Conservation (phyloP, 2,888 invertebrate species). For the Erebia ligea region DNA sequence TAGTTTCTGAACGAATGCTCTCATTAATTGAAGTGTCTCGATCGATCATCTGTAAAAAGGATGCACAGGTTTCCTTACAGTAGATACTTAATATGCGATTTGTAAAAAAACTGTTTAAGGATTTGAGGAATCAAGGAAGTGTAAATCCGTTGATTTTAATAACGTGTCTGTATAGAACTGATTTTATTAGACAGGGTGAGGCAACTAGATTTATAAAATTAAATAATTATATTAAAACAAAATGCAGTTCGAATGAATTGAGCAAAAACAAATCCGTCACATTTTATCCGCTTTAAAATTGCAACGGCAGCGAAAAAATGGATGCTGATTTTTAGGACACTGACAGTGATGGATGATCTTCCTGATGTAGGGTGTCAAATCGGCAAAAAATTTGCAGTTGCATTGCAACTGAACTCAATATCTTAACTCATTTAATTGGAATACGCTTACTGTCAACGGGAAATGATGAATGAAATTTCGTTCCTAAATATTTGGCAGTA, state of each 20-base stretch:
- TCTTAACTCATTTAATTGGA: slow-evolving; percentile 12
- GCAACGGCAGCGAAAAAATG: slow-evolving; percentile 5
- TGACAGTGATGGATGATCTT: slow-evolving; percentile 18
- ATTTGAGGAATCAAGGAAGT: slow-evolving; percentile 5
- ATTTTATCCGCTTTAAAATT: slow-evolving; percentile 12
- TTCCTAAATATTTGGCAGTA: background rate
- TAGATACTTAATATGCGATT: background rate
- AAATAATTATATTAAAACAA: background rate
- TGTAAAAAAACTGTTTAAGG: background rate
- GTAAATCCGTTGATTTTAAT: slow-evolving; percentile 3
- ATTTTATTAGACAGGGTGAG: background rate
- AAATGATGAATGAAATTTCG: background rate
- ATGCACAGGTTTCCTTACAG: background rate
- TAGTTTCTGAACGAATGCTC: background rate
- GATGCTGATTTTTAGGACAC: slow-evolving; percentile 10
- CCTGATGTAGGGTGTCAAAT: slow-evolving; percentile 10
- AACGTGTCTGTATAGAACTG: background rate
- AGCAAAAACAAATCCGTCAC: slow-evolving; percentile 7
- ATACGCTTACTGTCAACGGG: slow-evolving; percentile 8
- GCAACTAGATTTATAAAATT: background rate
- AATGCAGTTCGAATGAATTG: background rate
- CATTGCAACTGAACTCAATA: slow-evolving; percentile 12
- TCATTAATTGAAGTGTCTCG: background rate
- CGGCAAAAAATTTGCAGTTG: slow-evolving; percentile 6
- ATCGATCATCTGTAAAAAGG: background rate